Evolutionary conservation across 2,888 invertebrate genomes (phyloP).

Genomic region (Brenthis hecate): DNA sequence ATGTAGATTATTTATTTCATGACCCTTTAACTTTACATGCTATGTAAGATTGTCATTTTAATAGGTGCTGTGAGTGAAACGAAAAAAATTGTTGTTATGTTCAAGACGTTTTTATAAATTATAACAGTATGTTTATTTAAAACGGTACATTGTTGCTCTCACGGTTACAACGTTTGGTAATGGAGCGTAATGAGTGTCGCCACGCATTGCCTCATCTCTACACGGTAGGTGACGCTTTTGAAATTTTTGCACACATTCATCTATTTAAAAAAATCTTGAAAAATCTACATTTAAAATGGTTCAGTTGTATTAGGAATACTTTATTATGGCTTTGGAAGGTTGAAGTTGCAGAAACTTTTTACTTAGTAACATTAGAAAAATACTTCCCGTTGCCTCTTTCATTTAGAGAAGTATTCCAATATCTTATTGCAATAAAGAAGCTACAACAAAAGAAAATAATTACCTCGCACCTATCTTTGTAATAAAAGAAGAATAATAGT

Average conservation of each 20-base stretch:
- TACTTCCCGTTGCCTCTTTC: constrained; percentile 1
- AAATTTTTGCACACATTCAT: not conserved
- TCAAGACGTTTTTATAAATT: constrained; percentile 28
- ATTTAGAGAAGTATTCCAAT: constrained; percentile 20
- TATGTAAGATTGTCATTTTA: constrained; percentile 6
- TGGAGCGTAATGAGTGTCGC: constrained; percentile 49
- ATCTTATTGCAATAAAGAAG: not conserved
- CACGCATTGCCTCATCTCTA: constrained; percentile 43
- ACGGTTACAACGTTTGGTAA: constrained; percentile 47
- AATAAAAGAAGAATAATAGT: constrained; percentile 7
- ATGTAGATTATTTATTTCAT: too few relatives aligned
- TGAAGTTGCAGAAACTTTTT: not conserved
- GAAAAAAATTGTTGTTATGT: constrained; percentile 17
- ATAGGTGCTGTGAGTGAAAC: constrained; percentile 13
- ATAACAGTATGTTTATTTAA: constrained; percentile 31
- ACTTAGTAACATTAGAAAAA: constrained; percentile 11
- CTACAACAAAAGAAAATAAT: constrained; percentile 17
- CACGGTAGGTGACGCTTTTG: constrained; percentile 14
- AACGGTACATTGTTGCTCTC: constrained; percentile 38
- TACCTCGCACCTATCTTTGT: constrained; percentile 6
- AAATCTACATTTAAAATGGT: not conserved
- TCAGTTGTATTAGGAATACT: not conserved
- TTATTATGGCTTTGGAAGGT: not conserved
- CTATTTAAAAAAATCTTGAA: not conserved
- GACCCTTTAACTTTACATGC: not conserved